Percentiles rank a stretch among this genome's conserved stretches.
Conservation (phyloP, 2,113 vertebrate genomes). For the Oreochromis aureus region DNA sequence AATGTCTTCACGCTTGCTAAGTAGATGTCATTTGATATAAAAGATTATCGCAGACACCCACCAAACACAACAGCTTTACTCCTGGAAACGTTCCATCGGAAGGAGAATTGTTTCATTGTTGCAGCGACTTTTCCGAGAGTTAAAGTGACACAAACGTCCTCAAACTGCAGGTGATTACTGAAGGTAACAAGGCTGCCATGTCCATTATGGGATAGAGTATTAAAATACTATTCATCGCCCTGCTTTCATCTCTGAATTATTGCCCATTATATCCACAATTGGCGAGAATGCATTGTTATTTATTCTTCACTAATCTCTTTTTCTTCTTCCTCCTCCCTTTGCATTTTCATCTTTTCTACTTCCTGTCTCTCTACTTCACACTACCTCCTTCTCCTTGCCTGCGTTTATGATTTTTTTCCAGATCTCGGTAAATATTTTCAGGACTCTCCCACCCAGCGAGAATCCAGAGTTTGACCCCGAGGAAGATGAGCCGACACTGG, state of each 20-base stretch:
- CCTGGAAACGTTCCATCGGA: neutral
- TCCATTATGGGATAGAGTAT: neutral
- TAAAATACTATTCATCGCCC: neutral
- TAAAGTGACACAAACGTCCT: neutral
- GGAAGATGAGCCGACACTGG: constrained; percentile 88
- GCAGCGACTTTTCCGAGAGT: neutral
- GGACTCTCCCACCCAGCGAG: constrained; percentile 88
- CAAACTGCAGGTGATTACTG: neutral
- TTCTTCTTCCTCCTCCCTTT: neutral
- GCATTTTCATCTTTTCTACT: neutral
- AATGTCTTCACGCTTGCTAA: neutral
- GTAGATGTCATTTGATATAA: neutral
- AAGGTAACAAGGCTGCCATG: neutral
- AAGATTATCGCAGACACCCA: neutral
- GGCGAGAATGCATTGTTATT: neutral
- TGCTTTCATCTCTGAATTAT: neutral
- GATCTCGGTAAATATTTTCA: constrained; percentile 92
- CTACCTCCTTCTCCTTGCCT: neutral
- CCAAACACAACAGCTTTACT: neutral
- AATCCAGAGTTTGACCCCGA: constrained; percentile 92
- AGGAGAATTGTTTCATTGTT: neutral
- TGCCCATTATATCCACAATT: neutral
- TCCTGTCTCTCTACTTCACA: neutral
- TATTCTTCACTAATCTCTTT: neutral
- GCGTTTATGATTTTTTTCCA: constrained; percentile 26